Evolutionary conservation across 2,797 vertebrate genomes (phyloP).

Genomic region (Dendrocincla fuliginosa): DNA sequence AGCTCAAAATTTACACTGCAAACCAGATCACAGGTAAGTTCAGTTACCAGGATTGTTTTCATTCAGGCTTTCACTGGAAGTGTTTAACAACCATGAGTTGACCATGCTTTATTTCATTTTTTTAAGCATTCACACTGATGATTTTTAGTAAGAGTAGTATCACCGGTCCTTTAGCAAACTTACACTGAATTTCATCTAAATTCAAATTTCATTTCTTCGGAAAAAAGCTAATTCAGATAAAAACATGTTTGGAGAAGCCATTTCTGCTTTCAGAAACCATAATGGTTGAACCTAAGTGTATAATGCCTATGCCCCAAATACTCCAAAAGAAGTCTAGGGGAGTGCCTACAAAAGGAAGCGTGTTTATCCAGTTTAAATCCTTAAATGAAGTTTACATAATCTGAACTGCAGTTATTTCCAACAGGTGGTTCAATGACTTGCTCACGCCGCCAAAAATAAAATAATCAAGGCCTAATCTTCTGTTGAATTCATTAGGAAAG

Average conservation of each 20-base stretch:
- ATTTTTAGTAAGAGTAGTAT: background rate
- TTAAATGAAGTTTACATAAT: conserved; percentile 26
- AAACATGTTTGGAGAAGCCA: background rate
- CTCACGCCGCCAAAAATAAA: conserved; percentile 2
- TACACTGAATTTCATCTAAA: background rate
- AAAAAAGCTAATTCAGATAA: background rate
- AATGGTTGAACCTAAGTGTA: background rate
- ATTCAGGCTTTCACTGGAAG: background rate
- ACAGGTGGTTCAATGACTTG: conserved; percentile 20
- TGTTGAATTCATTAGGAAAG: background rate
- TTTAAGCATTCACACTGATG: background rate
- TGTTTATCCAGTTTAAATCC: background rate
- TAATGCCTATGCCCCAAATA: background rate
- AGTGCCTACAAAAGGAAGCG: background rate
- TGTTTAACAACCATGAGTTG: background rate
- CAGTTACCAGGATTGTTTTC: background rate
- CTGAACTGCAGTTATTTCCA: conserved; percentile 34
- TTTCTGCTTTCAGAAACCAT: background rate
- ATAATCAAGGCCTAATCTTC: conserved; percentile 27
- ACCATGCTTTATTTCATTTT: background rate
- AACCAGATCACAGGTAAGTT: background rate
- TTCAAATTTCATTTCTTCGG: background rate
- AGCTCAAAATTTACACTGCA: background rate
- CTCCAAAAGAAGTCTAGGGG: background rate
- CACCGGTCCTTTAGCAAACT: background rate